Conservation (phyloP, 2,888 invertebrate species). For the Actias luna region DNA sequence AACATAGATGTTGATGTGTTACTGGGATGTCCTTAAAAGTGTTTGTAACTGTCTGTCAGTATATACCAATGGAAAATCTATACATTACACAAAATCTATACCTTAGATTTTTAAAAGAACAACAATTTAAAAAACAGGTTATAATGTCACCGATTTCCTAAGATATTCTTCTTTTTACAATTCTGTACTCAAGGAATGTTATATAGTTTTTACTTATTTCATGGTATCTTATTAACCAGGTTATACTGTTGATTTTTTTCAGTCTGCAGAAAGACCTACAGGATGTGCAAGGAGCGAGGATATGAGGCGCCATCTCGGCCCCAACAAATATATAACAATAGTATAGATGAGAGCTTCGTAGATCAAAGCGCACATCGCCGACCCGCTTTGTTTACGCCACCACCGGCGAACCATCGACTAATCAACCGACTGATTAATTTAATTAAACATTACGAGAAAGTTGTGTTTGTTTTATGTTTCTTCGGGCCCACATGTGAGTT, state of each 20-base stretch:
- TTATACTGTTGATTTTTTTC: not conserved
- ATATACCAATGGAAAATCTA: not conserved
- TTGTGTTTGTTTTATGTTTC: constrained; percentile 80
- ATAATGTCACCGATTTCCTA: not conserved
- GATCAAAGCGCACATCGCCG: constrained; percentile 70
- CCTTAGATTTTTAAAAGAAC: not conserved
- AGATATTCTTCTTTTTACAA: not conserved
- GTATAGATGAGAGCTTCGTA: constrained; percentile 57
- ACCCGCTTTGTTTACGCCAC: constrained; percentile 72
- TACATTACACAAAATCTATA: not conserved
- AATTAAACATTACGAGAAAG: constrained; percentile 82
- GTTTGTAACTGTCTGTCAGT: not conserved
- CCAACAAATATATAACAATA: constrained; percentile 63
- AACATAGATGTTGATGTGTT: not conserved
- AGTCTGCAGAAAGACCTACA: constrained; percentile 32
- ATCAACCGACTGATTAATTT: constrained; percentile 81
- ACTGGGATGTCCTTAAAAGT: not conserved
- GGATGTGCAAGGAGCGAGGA: constrained; percentile 34
- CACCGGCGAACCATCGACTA: constrained; percentile 76
- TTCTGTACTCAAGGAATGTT: not conserved
- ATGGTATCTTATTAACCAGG: not conserved
- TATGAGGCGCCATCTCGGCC: constrained; percentile 42
- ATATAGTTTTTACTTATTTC: not conserved
- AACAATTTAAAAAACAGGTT: not conserved
- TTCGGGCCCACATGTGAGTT: constrained; percentile 80